phyloP scores from a whole-genome alignment of 2,797 vertebrate species.

The Pitangus sulphuratus region DNA sequence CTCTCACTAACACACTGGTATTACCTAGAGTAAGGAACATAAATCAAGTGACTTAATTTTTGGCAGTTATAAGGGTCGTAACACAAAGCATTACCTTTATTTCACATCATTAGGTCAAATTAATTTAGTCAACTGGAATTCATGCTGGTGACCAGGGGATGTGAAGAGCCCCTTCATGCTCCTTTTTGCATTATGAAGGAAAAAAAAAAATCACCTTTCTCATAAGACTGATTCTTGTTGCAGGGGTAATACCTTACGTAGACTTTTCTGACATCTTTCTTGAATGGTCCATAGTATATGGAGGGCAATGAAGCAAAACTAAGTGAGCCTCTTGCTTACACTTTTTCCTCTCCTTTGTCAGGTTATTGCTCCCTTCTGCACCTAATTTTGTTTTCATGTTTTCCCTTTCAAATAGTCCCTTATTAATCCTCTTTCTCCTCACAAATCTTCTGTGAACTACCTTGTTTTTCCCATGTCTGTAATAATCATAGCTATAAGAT shows the following conservation, averaged over 20 bases:
- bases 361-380: background rate
- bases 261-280: background rate
- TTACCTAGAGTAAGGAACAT: background rate
- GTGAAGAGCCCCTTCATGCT: background rate
- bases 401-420: background rate
- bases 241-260: background rate
- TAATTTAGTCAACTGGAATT: background rate
- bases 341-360: background rate
- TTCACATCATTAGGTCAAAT: conserved; percentile 16
- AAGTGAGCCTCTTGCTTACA: background rate
- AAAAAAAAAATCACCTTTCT: background rate
- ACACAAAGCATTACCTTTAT: conserved; percentile 11
- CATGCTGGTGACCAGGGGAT: background rate
- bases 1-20: background rate
- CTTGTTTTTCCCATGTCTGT: background rate
- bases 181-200: background rate
- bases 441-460: background rate
- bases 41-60: conserved; percentile 28
- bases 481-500: background rate
- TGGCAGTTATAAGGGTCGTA: background rate
- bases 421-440: background rate
- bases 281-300: background rate
- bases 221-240: background rate
- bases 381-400: background rate
- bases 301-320: background rate